Conservation (phyloP, 1,140 invertebrate genomes). For the Drosophila grimshawi region DNA sequence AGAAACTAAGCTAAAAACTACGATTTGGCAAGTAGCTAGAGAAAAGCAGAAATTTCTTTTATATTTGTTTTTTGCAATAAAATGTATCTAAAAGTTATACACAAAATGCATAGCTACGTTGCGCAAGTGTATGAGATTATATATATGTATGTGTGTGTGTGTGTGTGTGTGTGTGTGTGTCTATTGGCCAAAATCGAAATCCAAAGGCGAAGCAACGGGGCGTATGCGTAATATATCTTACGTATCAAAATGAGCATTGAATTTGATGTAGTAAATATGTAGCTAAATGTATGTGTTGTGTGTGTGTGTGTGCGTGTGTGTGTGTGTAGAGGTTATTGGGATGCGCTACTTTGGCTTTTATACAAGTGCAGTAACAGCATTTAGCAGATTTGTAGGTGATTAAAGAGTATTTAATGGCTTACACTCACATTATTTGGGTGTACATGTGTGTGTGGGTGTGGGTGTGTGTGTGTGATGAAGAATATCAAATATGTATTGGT, state of each 20-base stretch:
- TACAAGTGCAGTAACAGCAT: slow-evolving; percentile 49
- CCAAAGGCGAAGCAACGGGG: slow-evolving; percentile 68
- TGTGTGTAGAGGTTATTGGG: slow-evolving; percentile 9
- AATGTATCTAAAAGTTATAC: slow-evolving; percentile 43
- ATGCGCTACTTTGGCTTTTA: slow-evolving; percentile 26
- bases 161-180: slow-evolving; percentile 1
- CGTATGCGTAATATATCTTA: slow-evolving; percentile 68
- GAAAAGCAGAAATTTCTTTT: slow-evolving; percentile 16
- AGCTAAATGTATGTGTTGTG: slow-evolving; percentile 20
- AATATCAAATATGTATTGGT: slow-evolving; percentile 18
- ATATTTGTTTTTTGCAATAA: neutral
- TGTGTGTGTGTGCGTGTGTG: slow-evolving; percentile 1
- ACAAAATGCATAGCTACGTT: slow-evolving; percentile 66
- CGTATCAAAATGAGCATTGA: slow-evolving; percentile 39
- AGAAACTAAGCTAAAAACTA: slow-evolving; percentile 43
- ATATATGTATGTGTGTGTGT: slow-evolving; percentile 22
- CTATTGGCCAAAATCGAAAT: slow-evolving; percentile 38
- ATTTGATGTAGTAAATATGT: slow-evolving; percentile 48
- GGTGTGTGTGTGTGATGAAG: slow-evolving; percentile 11
- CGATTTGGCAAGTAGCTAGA: slow-evolving; percentile 31
- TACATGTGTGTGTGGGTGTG: slow-evolving; percentile 11
- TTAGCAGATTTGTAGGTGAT: slow-evolving; percentile 37
- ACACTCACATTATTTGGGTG: slow-evolving; percentile 8
- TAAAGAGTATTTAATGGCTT: slow-evolving; percentile 27
- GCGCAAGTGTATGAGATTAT: slow-evolving; percentile 24